Conservation (phyloP, 2,888 invertebrate species). For the Odontocolon sp. region DNA sequence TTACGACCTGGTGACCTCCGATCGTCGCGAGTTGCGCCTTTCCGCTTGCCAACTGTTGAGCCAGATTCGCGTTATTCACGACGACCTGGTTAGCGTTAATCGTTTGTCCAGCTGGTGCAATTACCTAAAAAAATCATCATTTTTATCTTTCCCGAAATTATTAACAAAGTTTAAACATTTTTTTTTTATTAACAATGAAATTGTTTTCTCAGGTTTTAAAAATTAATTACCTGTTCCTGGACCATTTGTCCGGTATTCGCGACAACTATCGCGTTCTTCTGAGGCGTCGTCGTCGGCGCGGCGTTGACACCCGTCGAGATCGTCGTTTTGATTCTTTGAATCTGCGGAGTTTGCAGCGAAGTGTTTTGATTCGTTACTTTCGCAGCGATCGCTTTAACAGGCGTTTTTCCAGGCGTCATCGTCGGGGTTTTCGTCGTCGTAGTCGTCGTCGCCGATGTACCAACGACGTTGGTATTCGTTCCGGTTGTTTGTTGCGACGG, state of each 20-base stretch:
- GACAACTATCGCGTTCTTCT: conserved; percentile 75
- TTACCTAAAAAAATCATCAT: conserved; percentile 75
- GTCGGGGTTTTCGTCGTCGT: conserved; percentile 61
- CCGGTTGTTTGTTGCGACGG: conserved; percentile 54
- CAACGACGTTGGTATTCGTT: conserved; percentile 58
- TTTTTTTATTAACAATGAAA: conserved; percentile 28
- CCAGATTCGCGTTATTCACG: conserved; percentile 87
- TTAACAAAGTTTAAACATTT: neutral
- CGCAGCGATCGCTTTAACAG: conserved; percentile 76
- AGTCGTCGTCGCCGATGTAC: conserved; percentile 60
- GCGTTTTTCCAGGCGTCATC: conserved; percentile 64
- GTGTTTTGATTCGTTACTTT: conserved; percentile 69
- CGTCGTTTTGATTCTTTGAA: conserved; percentile 69
- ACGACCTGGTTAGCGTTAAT: conserved; percentile 85
- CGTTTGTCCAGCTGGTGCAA: conserved; percentile 77
- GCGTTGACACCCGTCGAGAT: conserved; percentile 66
- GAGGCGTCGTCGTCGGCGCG: conserved; percentile 66
- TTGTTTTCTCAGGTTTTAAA: no score
- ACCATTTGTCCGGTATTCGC: conserved; percentile 76
- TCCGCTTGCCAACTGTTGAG: conserved; percentile 91
- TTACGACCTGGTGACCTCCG: conserved; percentile 92
- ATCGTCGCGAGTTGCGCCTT: conserved; percentile 92
- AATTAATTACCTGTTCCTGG: conserved; percentile 58
- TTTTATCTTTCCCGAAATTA: neutral
- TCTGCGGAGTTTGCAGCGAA: conserved; percentile 64